phyloP scores from a whole-genome alignment of 2,888 invertebrate species.

The Cantharis flavilabris region DNA sequence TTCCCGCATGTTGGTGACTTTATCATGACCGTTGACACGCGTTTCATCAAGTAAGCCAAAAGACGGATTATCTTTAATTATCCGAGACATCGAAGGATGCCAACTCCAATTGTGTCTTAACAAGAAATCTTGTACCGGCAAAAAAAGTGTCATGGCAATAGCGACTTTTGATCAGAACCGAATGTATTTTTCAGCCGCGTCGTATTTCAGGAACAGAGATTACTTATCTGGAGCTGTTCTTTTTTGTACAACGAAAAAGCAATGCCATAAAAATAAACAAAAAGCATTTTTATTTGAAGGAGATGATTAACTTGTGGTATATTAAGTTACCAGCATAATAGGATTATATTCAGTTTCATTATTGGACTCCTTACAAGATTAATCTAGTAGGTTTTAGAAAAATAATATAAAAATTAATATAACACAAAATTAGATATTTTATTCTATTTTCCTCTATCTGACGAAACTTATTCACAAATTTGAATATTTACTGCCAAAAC shows the following conservation, averaged over 20 bases:
- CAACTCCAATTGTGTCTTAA: slow-evolving; percentile 41
- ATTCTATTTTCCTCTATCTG: background rate
- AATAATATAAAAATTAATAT: background rate
- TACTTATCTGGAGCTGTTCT: slow-evolving; percentile 21
- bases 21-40: slow-evolving; percentile 47
- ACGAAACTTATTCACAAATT: no score
- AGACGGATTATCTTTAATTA: slow-evolving; percentile 55
- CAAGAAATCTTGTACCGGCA: slow-evolving; percentile 27
- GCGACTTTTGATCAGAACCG: slow-evolving; percentile 27
- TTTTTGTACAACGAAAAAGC: slow-evolving; percentile 24
- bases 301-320: slow-evolving; percentile 13
- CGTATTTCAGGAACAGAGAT: slow-evolving; percentile 29
- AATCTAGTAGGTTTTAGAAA: background rate
- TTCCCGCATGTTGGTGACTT: slow-evolving; percentile 49
- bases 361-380: background rate
- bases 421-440: no score
- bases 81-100: slow-evolving; percentile 50
- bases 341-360: background rate
- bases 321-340: background rate
- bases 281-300: slow-evolving; percentile 15
- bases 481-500: no score
- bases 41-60: slow-evolving; percentile 48
- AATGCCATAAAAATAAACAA: slow-evolving; percentile 19
- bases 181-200: slow-evolving; percentile 29
- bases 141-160: slow-evolving; percentile 29